Base-by-base conservation (phyloP, 1,140 invertebrate genomes). In the Tetramorium simillimum region DNA sequence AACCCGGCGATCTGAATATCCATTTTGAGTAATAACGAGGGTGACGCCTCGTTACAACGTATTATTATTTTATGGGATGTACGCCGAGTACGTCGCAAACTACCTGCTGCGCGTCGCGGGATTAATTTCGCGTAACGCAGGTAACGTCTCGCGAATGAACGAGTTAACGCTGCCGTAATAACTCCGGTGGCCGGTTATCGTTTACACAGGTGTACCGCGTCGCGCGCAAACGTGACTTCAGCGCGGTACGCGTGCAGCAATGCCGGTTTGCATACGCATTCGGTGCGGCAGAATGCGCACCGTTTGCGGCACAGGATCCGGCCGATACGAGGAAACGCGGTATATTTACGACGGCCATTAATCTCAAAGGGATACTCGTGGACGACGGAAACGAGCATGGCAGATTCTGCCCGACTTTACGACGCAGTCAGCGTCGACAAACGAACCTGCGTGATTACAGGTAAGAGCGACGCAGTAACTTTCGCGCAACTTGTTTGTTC, bases 91-190 rank as follows among this genome's bases (percentile, higher is more conserved):
- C 43, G 72, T 80, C 33, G 62, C 77, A 56, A 78, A 75, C 69
- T 65, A 33, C 62, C 78, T 77, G 73, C 53, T 40, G 21, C 46
- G 28, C 73, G 81, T 77, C 63, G n/a, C 78, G 53, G 3, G 53
- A 85, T 90, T 90, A 89, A 90, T 87, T 87, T 89, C 37, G 80
- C 89, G 85, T 76, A 88, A 88, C 65, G 84, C 87, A 24, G 77
- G 69, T 86, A 84, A 87, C 77, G 70, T 87, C 18, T 49, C 73
- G 81, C 88, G 80, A 89, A 88, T 72, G 86, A 62, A 70, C 70
- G 81, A 90, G 88, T 87, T 88, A 89, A 88, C 88, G 81, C 81
- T 2, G 88, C 78, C 67, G 82, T 89, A 89, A 90, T 89, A 89
- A 87, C 76, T 86, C 75, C 43, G 51, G 9, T 14, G 78, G 70